These are phyloP conservation scores for Brachyhypopomus occidentalis DNA, from an alignment of 2,113 vertebrate genomes.

Conservation along the genomic window DNA sequence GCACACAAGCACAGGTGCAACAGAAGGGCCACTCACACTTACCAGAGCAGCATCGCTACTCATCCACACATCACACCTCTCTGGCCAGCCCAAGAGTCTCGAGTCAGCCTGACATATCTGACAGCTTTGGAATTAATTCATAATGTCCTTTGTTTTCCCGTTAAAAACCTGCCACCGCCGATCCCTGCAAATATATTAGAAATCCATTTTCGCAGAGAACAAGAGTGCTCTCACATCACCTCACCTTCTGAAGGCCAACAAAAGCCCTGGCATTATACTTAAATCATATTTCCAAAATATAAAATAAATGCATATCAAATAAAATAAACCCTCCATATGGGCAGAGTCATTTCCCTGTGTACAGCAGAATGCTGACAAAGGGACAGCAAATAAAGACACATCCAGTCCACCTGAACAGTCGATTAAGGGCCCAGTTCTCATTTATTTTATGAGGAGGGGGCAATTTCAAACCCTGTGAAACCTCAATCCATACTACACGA, in stretches of 20 bases:
- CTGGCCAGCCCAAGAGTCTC: background rate
- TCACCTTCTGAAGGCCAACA: too few relatives aligned
- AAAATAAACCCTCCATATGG: background rate
- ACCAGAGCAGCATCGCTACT: background rate
- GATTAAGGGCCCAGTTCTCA: background rate
- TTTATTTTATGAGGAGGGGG: too few relatives aligned
- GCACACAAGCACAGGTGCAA: background rate
- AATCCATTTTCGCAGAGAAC: background rate
- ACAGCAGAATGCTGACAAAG: background rate
- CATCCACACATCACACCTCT: background rate
- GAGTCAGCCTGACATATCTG: conserved; percentile 8
- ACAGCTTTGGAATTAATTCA: conserved; percentile 3
- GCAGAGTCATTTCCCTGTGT: background rate
- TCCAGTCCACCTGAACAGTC: background rate
- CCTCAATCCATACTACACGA: too few relatives aligned
- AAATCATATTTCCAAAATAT: too few relatives aligned
- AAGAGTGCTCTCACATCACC: background rate
- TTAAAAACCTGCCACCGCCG: background rate
- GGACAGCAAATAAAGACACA: background rate
- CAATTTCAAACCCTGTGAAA: too few relatives aligned
- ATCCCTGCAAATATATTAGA: background rate
- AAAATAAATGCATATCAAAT: too few relatives aligned
- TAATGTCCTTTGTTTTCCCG: background rate
- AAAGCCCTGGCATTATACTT: too few relatives aligned
- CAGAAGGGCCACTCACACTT: background rate